Conservation (phyloP, 1,140 invertebrate species). For the Listronotus oregonensis region DNA sequence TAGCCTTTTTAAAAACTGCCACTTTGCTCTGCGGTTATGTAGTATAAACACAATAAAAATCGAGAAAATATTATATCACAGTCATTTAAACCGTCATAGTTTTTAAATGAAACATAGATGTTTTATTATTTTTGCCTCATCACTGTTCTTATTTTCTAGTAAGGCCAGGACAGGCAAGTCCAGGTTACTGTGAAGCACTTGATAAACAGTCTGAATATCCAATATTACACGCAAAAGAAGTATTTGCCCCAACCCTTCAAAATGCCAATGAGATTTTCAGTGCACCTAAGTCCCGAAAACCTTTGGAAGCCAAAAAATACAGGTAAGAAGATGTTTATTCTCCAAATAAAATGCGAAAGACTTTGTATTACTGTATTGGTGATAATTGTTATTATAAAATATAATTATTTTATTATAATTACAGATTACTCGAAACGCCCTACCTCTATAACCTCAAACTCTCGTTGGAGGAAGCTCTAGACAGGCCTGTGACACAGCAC, state of each 20-base stretch:
- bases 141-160: constrained; percentile 8
- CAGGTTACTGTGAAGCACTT: constrained; percentile 53
- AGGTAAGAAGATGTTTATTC: no score
- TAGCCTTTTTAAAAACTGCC: no score
- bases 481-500: constrained; percentile 79
- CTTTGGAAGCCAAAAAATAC: constrained; percentile 73
- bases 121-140: no score
- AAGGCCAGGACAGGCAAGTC: constrained; percentile 67
- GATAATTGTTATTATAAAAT: no score
- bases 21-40: no score
- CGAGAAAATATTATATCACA: no score
- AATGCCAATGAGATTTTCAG: constrained; percentile 67
- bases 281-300: constrained; percentile 68
- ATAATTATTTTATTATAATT: no score
- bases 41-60: no score
- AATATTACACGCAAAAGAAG: constrained; percentile 64
- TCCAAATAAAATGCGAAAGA: no score
- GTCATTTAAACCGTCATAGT: no score
- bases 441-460: constrained; percentile 78
- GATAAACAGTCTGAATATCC: constrained; percentile 60
- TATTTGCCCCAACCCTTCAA: constrained; percentile 65
- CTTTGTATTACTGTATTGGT: no score
- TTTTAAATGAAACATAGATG: no score
- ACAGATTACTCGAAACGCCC: constrained; percentile 78
- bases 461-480: constrained; percentile 72